phyloP scores from a whole-genome alignment of 2,113 vertebrate species.

The Corydoras maculifer region DNA sequence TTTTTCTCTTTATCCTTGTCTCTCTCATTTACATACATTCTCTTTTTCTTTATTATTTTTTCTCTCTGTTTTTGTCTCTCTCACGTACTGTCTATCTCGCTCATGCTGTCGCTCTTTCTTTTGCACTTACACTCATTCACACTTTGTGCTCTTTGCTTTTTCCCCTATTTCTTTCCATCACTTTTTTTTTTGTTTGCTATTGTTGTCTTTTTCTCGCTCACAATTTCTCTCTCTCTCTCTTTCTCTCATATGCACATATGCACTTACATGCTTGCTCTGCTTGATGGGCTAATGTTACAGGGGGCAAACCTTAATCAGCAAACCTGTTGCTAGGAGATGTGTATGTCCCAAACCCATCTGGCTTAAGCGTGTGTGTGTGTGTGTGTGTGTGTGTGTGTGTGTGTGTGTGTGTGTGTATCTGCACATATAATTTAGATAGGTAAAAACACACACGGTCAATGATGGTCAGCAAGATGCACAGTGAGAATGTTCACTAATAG shows the following conservation, averaged over 20 bases:
- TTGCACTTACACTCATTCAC: too few relatives aligned
- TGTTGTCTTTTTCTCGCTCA: too few relatives aligned
- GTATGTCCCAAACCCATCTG: slow-evolving; percentile 73
- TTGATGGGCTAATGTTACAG: slow-evolving; percentile 48
- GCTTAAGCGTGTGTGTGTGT: slow-evolving; percentile 66
- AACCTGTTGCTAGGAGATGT: slow-evolving; percentile 79
- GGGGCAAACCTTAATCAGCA: slow-evolving; percentile 60
- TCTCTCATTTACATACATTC: too few relatives aligned
- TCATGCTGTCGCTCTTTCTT: slow-evolving; percentile 47
- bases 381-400: slow-evolving; percentile 27
- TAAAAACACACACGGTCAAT: slow-evolving; percentile 37
- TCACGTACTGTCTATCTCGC: neutral
- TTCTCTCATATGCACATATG: slow-evolving; percentile 25
- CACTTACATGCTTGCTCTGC: neutral
- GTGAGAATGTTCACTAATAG: neutral
- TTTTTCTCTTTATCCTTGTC: slow-evolving; percentile 30
- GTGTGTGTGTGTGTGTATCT: slow-evolving; percentile 5
- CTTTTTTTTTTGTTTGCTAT: too few relatives aligned
- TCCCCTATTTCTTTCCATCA: too few relatives aligned
- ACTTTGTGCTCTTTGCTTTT: too few relatives aligned
- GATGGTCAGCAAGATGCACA: neutral
- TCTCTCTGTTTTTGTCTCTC: too few relatives aligned
- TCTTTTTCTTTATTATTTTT: too few relatives aligned
- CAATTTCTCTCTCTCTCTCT: slow-evolving; percentile 1
- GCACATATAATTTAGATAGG: slow-evolving; percentile 73